These are phyloP conservation scores for Drosophila seguyi DNA, from an alignment of 1,140 invertebrate genomes.

Conservation along the genomic window DNA sequence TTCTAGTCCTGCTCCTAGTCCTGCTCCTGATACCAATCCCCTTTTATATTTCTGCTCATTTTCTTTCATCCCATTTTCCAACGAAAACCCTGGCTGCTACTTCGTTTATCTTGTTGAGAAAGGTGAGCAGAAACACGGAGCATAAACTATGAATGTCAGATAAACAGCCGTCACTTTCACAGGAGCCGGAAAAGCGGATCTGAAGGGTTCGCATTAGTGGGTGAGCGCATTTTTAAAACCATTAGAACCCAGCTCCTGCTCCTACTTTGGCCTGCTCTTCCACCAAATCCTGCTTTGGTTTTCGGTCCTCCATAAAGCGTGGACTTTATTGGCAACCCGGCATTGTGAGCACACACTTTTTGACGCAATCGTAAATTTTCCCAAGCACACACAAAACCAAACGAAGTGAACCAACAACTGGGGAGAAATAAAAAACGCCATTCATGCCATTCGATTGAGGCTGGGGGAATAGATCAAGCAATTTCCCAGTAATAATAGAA, in stretches of 20 bases:
- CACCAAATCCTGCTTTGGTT: conserved; percentile 18
- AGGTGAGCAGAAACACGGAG: conserved; percentile 62
- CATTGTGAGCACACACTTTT: conserved; percentile 19
- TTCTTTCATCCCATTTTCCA: conserved; percentile 27
- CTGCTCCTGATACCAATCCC: neutral
- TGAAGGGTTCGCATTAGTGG: conserved; percentile 57
- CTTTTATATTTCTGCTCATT: conserved; percentile 14
- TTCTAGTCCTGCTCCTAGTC: conserved; percentile 8
- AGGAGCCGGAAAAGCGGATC: conserved; percentile 13
- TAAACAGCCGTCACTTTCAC: conserved; percentile 50
- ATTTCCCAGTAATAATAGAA: conserved; percentile 13
- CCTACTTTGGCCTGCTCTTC: neutral
- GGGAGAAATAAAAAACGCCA: conserved; percentile 40
- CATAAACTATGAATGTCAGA: conserved; percentile 81
- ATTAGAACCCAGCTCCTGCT: conserved; percentile 11
- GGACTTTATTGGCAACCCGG: conserved; percentile 32
- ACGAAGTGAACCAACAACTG: conserved; percentile 1
- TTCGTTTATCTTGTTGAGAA: conserved; percentile 70
- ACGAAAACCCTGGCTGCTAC: conserved; percentile 22
- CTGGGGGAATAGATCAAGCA: conserved; percentile 2
- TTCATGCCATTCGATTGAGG: conserved; percentile 25
- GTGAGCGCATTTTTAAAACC: conserved; percentile 45
- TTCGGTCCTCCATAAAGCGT: conserved; percentile 21
- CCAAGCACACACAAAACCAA: neutral
- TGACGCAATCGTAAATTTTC: conserved; percentile 43